A percentile compares a stretch with the other conserved stretches of the same genome.
phyloP scores from a whole-genome alignment of 2,888 invertebrate species.

The Drosophila hamatofila region DNA sequence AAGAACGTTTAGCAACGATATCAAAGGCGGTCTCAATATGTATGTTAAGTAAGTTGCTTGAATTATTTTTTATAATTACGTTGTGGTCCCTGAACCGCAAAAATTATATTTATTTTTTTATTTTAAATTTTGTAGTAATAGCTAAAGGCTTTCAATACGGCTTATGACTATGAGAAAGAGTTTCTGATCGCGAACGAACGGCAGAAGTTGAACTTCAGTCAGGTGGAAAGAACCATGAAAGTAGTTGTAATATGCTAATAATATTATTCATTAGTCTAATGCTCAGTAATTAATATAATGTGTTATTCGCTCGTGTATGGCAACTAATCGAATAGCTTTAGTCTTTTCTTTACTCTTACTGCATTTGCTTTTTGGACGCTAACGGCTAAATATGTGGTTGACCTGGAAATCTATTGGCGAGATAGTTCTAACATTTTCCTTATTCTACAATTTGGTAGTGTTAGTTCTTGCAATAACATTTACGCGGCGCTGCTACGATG shows the following conservation, averaged over 20 bases:
- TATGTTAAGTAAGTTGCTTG: no score
- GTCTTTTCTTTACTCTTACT: not conserved
- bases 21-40: not conserved
- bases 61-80: no score
- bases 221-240: not conserved
- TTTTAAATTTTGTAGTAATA: no score
- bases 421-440: constrained; percentile 17
- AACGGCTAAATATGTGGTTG: constrained; percentile 11
- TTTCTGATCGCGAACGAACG: not conserved
- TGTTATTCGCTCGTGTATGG: no score
- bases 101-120: no score
- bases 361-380: constrained; percentile 14
- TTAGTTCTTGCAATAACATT: not conserved
- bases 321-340: not conserved
- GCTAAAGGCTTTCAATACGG: no score
- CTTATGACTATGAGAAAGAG: constrained; percentile 3
- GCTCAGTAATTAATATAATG: constrained; percentile 4
- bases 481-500: constrained; percentile 28
- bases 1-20: not conserved
- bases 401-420: constrained; percentile 29
- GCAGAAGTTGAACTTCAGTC: not conserved
- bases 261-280: not conserved
- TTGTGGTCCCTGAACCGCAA: no score
- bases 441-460: constrained; percentile 23
- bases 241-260: not conserved